Base-by-base conservation (phyloP, 2,888 invertebrate species). In the Hydropsyche betteni region DNA sequence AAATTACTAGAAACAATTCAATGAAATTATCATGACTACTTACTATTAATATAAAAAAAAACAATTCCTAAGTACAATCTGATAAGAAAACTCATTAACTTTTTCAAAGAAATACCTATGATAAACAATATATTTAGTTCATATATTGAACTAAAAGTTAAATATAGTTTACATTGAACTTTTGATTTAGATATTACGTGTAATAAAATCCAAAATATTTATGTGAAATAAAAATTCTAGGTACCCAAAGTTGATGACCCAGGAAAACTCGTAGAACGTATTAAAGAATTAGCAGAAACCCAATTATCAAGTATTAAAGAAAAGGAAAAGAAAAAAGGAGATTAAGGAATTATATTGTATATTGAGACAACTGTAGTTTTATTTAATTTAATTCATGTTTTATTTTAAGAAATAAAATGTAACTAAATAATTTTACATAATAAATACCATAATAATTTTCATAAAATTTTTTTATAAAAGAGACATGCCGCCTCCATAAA, bases 191-290 rank as follows among this genome's bases (percentile, higher is more conserved):
- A 55, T n/a, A 8, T 55, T 14, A 55, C 5, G 0, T 55, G 0
- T 4, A 55, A 8, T 6, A 55, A 55, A 12, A 61, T 5, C 1
- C 4, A 61, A 33, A 16, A 6, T 7, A 33, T 61, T 24, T 36
- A n/a, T 12, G 0, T 64, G 44, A 44, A 44, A 24, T 79, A 1
- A 24, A 24, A 24, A 24, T 24, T 87, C 75, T 85, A 96, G 95
- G 89, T 96, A 79, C 95, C 95, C 6, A 90, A 92, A 83, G 93
- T 96, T 5, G 95, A 96, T 85, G 93, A 96, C 80, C 97, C 96
- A 4, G 85, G 87, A 77, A 91, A 90, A 80, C 82, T 96, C 81
- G 85, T 91, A 81, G 90, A 92, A 79, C 92, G 91, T 84, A 83
- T 93, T 61, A 91, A 91, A 83, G 89, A 91, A 74, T 91, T 89